phyloP scores from a whole-genome alignment of 2,113 vertebrate species.

The Hemicordylus capensis region DNA sequence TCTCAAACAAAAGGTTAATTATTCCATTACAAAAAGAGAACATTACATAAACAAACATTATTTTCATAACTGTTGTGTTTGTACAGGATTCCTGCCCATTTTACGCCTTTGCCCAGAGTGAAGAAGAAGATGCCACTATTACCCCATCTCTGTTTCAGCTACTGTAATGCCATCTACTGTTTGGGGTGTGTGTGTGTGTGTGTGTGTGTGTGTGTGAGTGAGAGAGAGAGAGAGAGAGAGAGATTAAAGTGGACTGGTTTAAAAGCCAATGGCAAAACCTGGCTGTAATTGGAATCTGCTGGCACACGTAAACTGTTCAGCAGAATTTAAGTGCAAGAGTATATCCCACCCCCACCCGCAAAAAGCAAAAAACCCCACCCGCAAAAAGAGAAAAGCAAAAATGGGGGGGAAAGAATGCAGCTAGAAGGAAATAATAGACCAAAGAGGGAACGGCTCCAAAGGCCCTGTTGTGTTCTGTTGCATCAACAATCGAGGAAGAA shows the following conservation, averaged over 20 bases:
- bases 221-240: neutral
- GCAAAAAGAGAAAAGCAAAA: no score
- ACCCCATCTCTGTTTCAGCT: no score
- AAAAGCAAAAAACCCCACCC: no score
- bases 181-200: no score
- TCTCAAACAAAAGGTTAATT: no score
- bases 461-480: conserved; percentile 46
- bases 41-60: neutral
- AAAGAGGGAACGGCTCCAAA: conserved; percentile 27
- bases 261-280: conserved; percentile 9
- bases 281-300: conserved; percentile 5
- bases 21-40: neutral
- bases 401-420: conserved; percentile 14
- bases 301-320: neutral
- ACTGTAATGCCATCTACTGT: neutral
- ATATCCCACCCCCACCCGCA: no score
- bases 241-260: neutral
- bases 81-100: neutral
- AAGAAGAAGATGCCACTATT: neutral
- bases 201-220: no score
- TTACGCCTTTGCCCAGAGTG: neutral
- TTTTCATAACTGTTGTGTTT: neutral
- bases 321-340: neutral
- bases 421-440: conserved; percentile 43
- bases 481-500: conserved; percentile 26